Conservation (phyloP, 2,113 vertebrate genomes). For the Scomber scombrus region DNA sequence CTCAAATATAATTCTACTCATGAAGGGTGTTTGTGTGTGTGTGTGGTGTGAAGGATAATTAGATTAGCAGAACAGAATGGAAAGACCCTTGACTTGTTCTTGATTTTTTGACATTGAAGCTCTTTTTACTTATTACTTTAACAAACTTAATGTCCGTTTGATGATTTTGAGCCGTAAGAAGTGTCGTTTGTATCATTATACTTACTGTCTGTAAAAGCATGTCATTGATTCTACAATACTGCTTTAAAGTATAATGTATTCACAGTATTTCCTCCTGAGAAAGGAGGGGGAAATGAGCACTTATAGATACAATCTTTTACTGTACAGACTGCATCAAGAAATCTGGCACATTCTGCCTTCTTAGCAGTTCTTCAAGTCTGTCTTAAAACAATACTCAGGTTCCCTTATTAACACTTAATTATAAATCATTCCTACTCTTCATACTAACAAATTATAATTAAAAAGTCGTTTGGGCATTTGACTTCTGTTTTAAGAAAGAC, state of each 20-base stretch:
- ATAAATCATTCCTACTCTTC: no score
- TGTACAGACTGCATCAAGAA: no score
- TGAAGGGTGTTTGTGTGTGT: slow-evolving; percentile 5
- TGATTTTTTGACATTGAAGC: neutral
- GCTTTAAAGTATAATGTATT: neutral
- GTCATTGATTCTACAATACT: neutral
- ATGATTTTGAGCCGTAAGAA: neutral
- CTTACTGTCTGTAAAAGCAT: neutral
- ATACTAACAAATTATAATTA: no score
- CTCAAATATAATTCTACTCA: slow-evolving; percentile 14
- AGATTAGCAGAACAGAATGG: slow-evolving; percentile 11
- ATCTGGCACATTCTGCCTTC: no score
- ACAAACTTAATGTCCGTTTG: neutral
- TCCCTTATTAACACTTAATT: no score
- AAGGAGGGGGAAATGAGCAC: no score
- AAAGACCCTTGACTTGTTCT: neutral
- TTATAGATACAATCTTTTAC: no score
- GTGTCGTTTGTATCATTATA: neutral
- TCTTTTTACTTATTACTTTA: slow-evolving; percentile 17
- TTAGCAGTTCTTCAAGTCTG: no score
- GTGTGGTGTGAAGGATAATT: slow-evolving; percentile 8
- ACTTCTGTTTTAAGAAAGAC: no score
- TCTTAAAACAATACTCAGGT: no score
- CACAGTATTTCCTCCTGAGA: no score
- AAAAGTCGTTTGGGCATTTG: no score